Conservation (phyloP, 2,888 invertebrate genomes). For the Andrena praecox region DNA sequence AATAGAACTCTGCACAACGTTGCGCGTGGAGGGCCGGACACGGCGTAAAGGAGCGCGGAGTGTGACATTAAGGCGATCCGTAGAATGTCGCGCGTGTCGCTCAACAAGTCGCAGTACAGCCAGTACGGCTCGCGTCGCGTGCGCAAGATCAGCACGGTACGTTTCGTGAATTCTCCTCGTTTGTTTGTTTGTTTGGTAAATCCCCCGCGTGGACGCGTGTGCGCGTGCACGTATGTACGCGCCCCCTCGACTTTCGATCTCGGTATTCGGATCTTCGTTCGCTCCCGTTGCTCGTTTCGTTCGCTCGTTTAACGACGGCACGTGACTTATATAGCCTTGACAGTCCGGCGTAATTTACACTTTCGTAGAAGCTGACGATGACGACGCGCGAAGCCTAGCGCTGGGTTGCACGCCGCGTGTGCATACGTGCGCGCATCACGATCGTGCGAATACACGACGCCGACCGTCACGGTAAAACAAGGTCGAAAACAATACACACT, state of each 20-base stretch:
- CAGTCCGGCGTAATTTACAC: slow-evolving; percentile 57
- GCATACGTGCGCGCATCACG: background rate
- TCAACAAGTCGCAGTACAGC: slow-evolving; percentile 84
- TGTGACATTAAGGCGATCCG: slow-evolving; percentile 68
- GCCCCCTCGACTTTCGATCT: slow-evolving; percentile 8
- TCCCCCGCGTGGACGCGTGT: background rate
- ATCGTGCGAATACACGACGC: slow-evolving; percentile 29
- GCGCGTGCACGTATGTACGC: slow-evolving; percentile 6
- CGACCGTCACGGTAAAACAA: slow-evolving; percentile 64
- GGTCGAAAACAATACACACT: slow-evolving; percentile 72
- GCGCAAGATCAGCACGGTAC: slow-evolving; percentile 84
- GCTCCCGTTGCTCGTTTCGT: background rate
- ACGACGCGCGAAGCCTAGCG: slow-evolving; percentile 20
- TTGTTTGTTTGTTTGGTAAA: slow-evolving; percentile 35
- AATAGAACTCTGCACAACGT: slow-evolving; percentile 57
- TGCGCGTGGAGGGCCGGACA: slow-evolving; percentile 45
- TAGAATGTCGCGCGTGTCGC: slow-evolving; percentile 84
- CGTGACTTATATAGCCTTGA: slow-evolving; percentile 69
- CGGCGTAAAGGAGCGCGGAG: slow-evolving; percentile 58
- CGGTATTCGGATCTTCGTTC: slow-evolving; percentile 11
- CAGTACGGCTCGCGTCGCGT: slow-evolving; percentile 84
- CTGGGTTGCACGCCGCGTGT: slow-evolving; percentile 9
- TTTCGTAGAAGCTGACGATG: slow-evolving; percentile 25
- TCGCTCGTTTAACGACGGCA: slow-evolving; percentile 35
- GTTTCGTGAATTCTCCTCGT: slow-evolving; percentile 60